Evolutionary conservation across 2,888 invertebrate species (phyloP), one percentile per base, ranked within the genome.

Genomic region (Synergus umbraculus): DNA sequence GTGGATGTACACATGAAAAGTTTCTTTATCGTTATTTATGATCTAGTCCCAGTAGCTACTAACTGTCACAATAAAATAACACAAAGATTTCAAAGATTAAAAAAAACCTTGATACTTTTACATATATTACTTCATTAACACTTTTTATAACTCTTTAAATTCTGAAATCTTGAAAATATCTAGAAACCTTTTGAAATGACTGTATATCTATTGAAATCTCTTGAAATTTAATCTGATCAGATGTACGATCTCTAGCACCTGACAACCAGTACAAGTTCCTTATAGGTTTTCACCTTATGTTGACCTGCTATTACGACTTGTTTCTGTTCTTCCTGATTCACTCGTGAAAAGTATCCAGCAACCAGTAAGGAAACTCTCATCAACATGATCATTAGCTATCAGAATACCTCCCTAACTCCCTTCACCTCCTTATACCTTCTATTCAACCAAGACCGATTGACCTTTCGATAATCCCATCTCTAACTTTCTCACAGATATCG

Each of bases 401-500:
- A 67, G 63, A 22, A 63, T 63, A 63, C 22, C 63, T 29, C 2
- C 10, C 13, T 63, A 29, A 18, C 63, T 29, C 2, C 10, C 29
- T 63, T 63, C 18, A 63, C 13, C 29, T 29, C 18, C 58, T 58
- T n/a, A n/a, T 54, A 58, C 15, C n/a, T 66, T 43, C 18, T 44
- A 67, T 22, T 67, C 44, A 46, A 46, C 9, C 66, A 18, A 18
- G 12, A 22, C 49, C 29, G 49, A 29, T 58, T 73, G 54, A 73
- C 73, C 73, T 73, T 54, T 73, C 37, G 54, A 73, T 73, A 73
- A 73, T 54, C 54, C 54, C 29, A 49, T 22, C 41, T 18, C 10
- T 13, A 22, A 69, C 49, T 69, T 69, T 69, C 69, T 69, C 29
- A 49, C 44, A 49, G 46, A 46, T 29, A 15, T 69, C 8, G 29